Conservation (phyloP, 2,797 vertebrate genomes). For the Podargus strigoides region DNA sequence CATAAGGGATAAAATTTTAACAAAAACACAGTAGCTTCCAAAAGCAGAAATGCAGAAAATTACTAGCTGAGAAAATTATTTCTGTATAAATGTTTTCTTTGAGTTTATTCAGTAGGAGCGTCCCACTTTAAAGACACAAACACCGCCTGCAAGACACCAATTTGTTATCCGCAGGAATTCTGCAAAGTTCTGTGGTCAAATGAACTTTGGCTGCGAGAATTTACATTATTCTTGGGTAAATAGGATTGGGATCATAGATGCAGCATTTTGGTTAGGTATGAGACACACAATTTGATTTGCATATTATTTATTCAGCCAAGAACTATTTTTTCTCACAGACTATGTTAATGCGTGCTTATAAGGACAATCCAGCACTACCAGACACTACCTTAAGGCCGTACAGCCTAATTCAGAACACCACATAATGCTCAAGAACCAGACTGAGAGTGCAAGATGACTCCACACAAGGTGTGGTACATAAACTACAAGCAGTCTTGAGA, state of each 20-base stretch:
- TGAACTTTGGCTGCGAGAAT: constrained; percentile 41
- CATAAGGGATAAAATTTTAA: constrained; percentile 52
- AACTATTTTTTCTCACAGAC: not conserved
- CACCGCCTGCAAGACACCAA: constrained; percentile 48
- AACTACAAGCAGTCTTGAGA: not conserved
- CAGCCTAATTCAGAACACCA: not conserved
- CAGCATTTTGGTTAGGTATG: not conserved
- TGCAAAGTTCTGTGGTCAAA: constrained; percentile 47
- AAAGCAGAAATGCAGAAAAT: constrained; percentile 59
- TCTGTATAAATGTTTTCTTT: constrained; percentile 68
- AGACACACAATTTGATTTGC: constrained; percentile 29
- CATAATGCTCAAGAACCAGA: not conserved
- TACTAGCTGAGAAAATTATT: constrained; percentile 60
- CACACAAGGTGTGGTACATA: not conserved
- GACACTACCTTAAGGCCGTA: not conserved
- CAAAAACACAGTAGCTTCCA: constrained; percentile 62
- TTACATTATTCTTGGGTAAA: constrained; percentile 59
- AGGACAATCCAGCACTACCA: not conserved
- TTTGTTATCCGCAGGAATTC: constrained; percentile 63
- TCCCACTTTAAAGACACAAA: constrained; percentile 63
- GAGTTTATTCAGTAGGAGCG: constrained; percentile 30
- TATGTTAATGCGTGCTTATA: not conserved
- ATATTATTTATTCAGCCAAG: constrained; percentile 32
- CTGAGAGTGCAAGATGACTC: not conserved
- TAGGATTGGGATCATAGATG: not conserved